phyloP scores from a whole-genome alignment of 1,140 invertebrate genomes.

The Polyergus mexicanus region DNA sequence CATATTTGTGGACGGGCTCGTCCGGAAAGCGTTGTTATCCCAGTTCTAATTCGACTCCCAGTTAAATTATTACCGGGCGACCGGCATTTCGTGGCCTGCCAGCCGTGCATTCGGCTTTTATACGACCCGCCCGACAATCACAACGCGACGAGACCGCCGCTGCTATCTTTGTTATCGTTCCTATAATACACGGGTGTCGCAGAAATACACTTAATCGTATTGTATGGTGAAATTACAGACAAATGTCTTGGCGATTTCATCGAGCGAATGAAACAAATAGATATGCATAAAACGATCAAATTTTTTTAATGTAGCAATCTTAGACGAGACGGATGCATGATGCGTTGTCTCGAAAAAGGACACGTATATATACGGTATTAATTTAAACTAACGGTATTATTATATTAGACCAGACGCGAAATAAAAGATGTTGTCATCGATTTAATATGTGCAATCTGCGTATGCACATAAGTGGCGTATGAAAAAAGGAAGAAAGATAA shows the following conservation, averaged over 20 bases:
- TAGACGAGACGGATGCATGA: background rate
- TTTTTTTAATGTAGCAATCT: background rate
- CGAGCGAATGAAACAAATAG: background rate
- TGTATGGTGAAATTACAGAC: background rate
- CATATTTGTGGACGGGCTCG: constrained; percentile 76
- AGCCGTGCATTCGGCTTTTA: constrained; percentile 63
- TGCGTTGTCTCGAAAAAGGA: too few relatives aligned
- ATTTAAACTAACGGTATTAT: constrained; percentile 6
- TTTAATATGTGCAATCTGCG: constrained; percentile 60
- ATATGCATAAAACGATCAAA: background rate
- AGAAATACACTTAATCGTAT: constrained; percentile 50
- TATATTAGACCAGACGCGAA: background rate
- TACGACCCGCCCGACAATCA: constrained; percentile 50
- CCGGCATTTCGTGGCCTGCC: constrained; percentile 75
- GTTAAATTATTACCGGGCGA: constrained; percentile 81
- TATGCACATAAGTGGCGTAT: constrained; percentile 28
- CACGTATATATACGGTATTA: background rate
- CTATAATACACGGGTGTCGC: constrained; percentile 51
- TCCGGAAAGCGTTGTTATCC: constrained; percentile 75
- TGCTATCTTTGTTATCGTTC: constrained; percentile 70
- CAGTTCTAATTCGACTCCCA: constrained; percentile 79
- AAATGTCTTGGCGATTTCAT: background rate
- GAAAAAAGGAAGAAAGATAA: background rate
- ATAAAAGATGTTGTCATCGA: constrained; percentile 23
- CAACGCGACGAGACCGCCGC: constrained; percentile 61